phyloP scores from a whole-genome alignment of 2,797 vertebrate genomes.

The Avahi laniger region DNA sequence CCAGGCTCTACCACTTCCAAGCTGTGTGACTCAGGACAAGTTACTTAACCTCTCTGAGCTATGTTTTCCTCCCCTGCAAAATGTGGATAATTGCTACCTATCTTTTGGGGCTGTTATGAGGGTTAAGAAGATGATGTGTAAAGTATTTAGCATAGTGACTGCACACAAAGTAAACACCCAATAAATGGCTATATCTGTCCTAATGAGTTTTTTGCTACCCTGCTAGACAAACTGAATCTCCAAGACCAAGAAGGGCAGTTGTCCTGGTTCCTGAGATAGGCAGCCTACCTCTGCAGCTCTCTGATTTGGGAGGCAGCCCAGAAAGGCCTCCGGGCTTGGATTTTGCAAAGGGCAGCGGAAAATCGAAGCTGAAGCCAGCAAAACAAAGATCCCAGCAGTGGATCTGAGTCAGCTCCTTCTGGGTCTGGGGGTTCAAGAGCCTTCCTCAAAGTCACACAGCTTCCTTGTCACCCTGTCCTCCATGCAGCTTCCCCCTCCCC shows the following conservation, averaged over 20 bases:
- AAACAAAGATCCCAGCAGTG: conserved; percentile 37
- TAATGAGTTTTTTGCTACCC: neutral
- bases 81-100: neutral
- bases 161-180: neutral
- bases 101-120: neutral
- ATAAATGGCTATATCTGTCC: neutral
- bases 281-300: conserved; percentile 34
- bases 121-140: neutral
- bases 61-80: conserved; percentile 33
- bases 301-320: conserved; percentile 57
- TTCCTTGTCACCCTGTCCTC: neutral
- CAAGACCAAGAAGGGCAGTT: neutral
- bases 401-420: conserved; percentile 69
- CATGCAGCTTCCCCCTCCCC: neutral
- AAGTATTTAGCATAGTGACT: neutral
- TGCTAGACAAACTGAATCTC: neutral
- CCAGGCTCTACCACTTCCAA: neutral
- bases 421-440: conserved; percentile 48
- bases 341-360: conserved; percentile 72
- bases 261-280: neutral
- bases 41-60: neutral
- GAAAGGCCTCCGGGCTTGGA: conserved; percentile 61
- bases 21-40: conserved; percentile 13
- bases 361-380: conserved; percentile 67
- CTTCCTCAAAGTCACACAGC: neutral